A percentile compares a stretch with the other conserved stretches of the same genome.
Evolutionary conservation across 2,797 vertebrate genomes (phyloP).

Genomic region (Calcarius lapponicus): DNA sequence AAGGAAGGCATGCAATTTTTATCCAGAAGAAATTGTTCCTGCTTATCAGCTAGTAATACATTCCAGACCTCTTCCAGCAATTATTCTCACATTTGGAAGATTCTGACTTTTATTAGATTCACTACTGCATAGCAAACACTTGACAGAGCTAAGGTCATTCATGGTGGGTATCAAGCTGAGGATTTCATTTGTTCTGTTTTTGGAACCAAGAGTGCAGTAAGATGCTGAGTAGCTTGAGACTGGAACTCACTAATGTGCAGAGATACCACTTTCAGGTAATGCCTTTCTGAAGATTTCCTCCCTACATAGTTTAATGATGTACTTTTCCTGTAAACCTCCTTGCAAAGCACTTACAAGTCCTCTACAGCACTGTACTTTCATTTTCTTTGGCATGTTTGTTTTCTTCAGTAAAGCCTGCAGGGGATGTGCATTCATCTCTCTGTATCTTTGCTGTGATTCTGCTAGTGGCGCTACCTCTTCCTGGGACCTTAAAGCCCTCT

Average conservation of each 20-base stretch:
- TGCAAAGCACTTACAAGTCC: neutral
- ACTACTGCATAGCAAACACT: neutral
- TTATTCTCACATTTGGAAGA: neutral
- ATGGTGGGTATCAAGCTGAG: neutral
- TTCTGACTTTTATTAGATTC: neutral
- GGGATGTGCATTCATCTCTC: neutral
- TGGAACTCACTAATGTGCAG: neutral
- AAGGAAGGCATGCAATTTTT: neutral
- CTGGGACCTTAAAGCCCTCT: neutral
- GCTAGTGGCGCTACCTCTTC: neutral
- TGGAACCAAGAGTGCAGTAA: neutral
- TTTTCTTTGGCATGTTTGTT: neutral
- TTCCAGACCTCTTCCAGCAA: neutral
- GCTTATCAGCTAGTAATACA: neutral
- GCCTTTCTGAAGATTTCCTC: neutral
- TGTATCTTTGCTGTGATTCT: neutral
- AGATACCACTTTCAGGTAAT: neutral
- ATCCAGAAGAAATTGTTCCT: conserved; percentile 10
- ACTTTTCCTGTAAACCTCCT: neutral
- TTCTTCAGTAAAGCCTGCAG: neutral
- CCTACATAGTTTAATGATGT: neutral
- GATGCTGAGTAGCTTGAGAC: neutral
- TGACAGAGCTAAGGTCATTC: neutral
- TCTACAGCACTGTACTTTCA: neutral
- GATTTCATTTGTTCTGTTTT: neutral